These are phyloP conservation scores for Neofelis nebulosa DNA, from an alignment of 2,113 vertebrate genomes.

Conservation along the genomic window DNA sequence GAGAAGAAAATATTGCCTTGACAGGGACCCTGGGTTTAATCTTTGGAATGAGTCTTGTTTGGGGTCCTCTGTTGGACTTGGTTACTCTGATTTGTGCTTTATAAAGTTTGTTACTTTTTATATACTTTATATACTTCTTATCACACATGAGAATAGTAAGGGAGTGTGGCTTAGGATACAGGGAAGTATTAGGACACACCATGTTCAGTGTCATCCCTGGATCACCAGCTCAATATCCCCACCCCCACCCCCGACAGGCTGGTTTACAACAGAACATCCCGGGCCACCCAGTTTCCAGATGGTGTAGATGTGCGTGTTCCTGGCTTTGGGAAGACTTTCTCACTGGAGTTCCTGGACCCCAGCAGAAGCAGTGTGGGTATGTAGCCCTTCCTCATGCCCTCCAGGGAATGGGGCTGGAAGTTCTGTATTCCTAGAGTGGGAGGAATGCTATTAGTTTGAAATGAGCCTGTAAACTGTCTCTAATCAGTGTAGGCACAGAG, in stretches of 20 bases:
- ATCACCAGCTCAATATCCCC: background rate
- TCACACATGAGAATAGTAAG: background rate
- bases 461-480: background rate
- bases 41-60: constrained; percentile 4
- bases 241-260: constrained; percentile 83
- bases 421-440: background rate
- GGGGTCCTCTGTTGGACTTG: background rate
- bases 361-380: constrained; percentile 94
- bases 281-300: constrained; percentile 88
- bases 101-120: constrained; percentile 18
- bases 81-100: constrained; percentile 24
- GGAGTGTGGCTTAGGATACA: background rate
- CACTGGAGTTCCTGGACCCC: constrained; percentile 96
- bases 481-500: background rate
- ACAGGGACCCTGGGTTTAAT: background rate
- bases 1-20: background rate
- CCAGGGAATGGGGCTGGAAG: background rate
- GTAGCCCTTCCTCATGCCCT: constrained; percentile 72
- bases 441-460: background rate
- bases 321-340: constrained; percentile 94
- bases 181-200: background rate
- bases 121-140: background rate
- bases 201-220: background rate
- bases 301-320: constrained; percentile 95
- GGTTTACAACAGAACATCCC: constrained; percentile 93